Percentiles rank a stretch among this genome's conserved stretches.
Conservation (phyloP, 2,888 invertebrate species). For the Leucophenga montana region DNA sequence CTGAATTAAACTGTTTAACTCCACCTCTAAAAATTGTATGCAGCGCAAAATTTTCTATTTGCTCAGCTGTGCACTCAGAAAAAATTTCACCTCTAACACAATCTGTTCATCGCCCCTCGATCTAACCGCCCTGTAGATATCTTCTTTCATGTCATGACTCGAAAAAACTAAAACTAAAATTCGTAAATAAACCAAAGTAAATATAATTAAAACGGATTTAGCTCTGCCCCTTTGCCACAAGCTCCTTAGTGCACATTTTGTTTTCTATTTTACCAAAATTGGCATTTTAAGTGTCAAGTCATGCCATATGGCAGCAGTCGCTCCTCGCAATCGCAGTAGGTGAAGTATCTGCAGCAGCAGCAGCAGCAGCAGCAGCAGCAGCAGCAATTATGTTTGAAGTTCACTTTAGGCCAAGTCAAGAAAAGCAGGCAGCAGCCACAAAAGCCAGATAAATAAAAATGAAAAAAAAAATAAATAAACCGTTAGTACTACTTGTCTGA, state of each 20-base stretch:
- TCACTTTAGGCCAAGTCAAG: not conserved
- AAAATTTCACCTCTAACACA: conserved; percentile 18
- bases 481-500: conserved; percentile 17
- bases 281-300: conserved; percentile 24
- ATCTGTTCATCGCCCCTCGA: not conserved
- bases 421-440: conserved; percentile 5
- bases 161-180: conserved; percentile 20
- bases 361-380: conserved; percentile 27
- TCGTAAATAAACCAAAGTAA: conserved; percentile 28
- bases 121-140: not conserved
- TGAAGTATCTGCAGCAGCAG: conserved; percentile 29
- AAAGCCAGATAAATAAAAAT: not conserved
- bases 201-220: conserved; percentile 15
- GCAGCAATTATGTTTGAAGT: conserved; percentile 17
- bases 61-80: conserved; percentile 22
- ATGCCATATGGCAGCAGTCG: conserved; percentile 23
- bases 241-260: not conserved
- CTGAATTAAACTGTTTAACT: no score
- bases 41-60: conserved; percentile 11
- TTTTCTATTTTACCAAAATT: conserved; percentile 20
- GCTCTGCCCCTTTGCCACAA: not conserved
- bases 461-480: conserved; percentile 8
- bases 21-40: no score
- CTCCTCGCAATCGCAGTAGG: conserved; percentile 41
- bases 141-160: not conserved